A percentile compares a stretch with the other conserved stretches of the same genome.
phyloP scores from a whole-genome alignment of 2,797 vertebrate genomes.

The Saxicola maurus region DNA sequence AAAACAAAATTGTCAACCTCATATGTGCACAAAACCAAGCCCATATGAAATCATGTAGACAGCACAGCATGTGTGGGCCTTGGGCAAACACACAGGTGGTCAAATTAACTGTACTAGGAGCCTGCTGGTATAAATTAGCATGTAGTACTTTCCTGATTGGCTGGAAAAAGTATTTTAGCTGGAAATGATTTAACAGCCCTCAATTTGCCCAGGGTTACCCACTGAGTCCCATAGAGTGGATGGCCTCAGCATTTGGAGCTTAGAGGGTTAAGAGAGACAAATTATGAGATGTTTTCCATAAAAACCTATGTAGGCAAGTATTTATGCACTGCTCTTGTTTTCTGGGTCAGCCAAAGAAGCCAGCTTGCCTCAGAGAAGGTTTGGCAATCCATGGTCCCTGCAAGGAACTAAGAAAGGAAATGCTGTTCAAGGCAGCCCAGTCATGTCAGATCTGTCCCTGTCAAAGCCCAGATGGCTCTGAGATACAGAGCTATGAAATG shows the following conservation, averaged over 20 bases:
- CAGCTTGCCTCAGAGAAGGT: neutral
- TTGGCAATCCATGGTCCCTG: neutral
- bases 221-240: neutral
- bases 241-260: neutral
- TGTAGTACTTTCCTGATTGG: neutral
- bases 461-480: neutral
- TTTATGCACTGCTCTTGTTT: neutral
- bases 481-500: neutral
- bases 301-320: neutral
- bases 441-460: neutral
- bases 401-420: neutral
- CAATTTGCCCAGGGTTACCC: neutral
- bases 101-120: neutral
- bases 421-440: neutral
- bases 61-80: neutral
- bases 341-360: neutral
- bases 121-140: neutral
- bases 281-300: neutral
- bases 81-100: neutral
- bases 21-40: neutral
- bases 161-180: neutral
- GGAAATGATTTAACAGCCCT: neutral
- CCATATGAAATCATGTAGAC: neutral
- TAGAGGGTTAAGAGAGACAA: neutral
- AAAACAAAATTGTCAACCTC: neutral